Percentiles rank a stretch among this genome's conserved stretches.
These are phyloP conservation scores for Solea solea DNA, from an alignment of 2,113 vertebrate species.

Conservation along the genomic window DNA sequence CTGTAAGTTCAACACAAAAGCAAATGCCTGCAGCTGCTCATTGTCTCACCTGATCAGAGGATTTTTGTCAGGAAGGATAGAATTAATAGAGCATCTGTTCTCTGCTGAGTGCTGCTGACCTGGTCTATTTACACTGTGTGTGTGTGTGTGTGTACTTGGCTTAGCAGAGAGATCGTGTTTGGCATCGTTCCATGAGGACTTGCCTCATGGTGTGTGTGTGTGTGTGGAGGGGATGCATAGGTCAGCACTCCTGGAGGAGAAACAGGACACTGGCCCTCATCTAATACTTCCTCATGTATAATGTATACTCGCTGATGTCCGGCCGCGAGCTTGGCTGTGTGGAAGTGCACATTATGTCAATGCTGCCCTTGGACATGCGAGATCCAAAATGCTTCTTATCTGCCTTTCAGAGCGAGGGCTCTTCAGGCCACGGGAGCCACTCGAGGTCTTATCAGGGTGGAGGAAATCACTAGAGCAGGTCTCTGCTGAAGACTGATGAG, in stretches of 20 bases:
- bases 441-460: conserved; percentile 29
- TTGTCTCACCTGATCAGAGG: neutral
- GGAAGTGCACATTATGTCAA: conserved; percentile 1
- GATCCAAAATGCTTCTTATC: neutral
- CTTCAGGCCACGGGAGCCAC: neutral
- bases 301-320: conserved; percentile 59
- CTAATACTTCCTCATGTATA: conserved; percentile 71
- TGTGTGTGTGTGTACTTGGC: conserved; percentile 28
- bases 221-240: conserved; percentile 33
- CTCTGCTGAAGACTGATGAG: conserved; percentile 43
- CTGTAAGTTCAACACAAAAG: too few species aligned
- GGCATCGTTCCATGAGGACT: conserved; percentile 41
- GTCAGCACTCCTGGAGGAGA: conserved; percentile 76
- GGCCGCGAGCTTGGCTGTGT: conserved; percentile 14
- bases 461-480: conserved; percentile 13
- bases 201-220: conserved; percentile 26
- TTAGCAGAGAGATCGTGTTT: conserved; percentile 46
- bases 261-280: conserved; percentile 64
- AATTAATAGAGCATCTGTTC: neutral
- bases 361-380: neutral
- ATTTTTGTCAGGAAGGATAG: neutral
- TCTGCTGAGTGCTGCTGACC: neutral
- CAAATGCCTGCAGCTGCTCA: neutral
- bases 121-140: neutral
- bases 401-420: neutral